These are phyloP conservation scores for Premnoplex brunnescens DNA, from an alignment of 2,797 vertebrate genomes.

Conservation along the genomic window DNA sequence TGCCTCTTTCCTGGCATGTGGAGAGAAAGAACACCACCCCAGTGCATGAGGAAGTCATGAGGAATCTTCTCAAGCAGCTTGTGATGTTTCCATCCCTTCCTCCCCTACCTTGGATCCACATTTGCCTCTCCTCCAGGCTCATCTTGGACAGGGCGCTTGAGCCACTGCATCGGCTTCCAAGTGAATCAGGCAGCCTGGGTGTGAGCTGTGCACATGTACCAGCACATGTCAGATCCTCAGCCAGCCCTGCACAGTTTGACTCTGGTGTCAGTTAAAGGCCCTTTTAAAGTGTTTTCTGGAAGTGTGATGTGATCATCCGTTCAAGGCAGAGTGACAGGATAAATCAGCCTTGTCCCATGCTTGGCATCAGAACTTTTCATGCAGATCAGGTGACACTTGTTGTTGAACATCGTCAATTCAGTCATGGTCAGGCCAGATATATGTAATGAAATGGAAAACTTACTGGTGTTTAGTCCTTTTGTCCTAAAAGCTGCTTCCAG, in stretches of 20 bases:
- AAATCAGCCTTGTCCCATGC: not conserved
- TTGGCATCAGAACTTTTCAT: not conserved
- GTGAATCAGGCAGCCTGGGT: not conserved
- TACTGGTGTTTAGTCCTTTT: not conserved
- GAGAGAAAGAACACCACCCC: not conserved
- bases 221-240: not conserved
- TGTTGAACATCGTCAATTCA: not conserved
- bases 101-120: slow-evolving; percentile 22
- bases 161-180: not conserved
- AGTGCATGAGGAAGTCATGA: accelerated
- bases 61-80: not conserved
- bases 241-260: slow-evolving; percentile 34
- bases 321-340: not conserved
- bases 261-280: slow-evolving; percentile 1
- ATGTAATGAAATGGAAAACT: not conserved
- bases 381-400: accelerated
- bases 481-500: slow-evolving; percentile 16
- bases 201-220: slow-evolving; percentile 7
- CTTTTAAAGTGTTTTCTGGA: slow-evolving; percentile 4
- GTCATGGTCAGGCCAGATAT: not conserved
- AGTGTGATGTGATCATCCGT: not conserved
- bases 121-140: not conserved
- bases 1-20: not conserved
- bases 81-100: not conserved
- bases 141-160: not conserved